phyloP scores from a whole-genome alignment of 2,888 invertebrate species.

The Aelia acuminata region DNA sequence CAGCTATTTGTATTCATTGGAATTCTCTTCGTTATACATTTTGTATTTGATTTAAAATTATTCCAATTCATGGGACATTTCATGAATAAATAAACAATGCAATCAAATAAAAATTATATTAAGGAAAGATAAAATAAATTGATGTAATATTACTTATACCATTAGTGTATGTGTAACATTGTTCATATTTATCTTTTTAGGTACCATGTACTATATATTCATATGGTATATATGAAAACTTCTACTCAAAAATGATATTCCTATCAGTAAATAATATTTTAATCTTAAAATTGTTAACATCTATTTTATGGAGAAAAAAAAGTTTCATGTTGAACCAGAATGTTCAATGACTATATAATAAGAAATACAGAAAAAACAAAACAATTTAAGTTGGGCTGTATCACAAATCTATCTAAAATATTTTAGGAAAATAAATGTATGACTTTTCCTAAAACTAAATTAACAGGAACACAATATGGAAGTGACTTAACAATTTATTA shows the following conservation, averaged over 20 bases:
- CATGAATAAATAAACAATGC: not conserved
- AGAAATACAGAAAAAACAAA: not conserved
- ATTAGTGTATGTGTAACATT: conserved; percentile 53
- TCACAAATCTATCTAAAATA: conserved; percentile 56
- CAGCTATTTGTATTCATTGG: too few species aligned
- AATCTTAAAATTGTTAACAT: not conserved
- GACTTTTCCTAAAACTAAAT: conserved; percentile 52
- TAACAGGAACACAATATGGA: conserved; percentile 60
- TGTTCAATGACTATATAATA: conserved; percentile 10
- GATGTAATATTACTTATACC: conserved; percentile 50
- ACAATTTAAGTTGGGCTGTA: conserved; percentile 44
- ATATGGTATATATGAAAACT: not conserved
- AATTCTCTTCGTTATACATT: too few species aligned
- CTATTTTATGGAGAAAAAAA: conserved; percentile 14
- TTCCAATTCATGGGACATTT: not conserved
- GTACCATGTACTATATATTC: conserved; percentile 2
- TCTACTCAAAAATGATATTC: conserved; percentile 25
- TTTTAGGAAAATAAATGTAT: conserved; percentile 44
- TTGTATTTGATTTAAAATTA: too few species aligned
- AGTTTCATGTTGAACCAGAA: not conserved
- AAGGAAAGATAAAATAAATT: conserved; percentile 58
- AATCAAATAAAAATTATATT: conserved; percentile 59
- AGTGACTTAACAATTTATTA: conserved; percentile 51
- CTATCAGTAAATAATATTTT: conserved; percentile 21
- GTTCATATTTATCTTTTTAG: conserved; percentile 46